Conservation (phyloP, 2,888 invertebrate genomes). For the Phalera bucephala region DNA sequence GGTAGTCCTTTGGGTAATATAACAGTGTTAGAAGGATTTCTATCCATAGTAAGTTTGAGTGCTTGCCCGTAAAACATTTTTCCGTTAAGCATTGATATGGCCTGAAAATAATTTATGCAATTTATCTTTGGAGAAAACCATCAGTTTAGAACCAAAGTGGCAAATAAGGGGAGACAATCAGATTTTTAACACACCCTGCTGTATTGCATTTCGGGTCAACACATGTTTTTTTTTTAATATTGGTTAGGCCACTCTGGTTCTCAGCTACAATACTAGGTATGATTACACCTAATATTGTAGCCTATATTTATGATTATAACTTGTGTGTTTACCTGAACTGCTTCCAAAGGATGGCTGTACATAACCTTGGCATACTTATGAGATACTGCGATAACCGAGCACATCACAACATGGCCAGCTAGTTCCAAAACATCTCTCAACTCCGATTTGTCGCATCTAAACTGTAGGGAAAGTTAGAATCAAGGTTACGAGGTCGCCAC, state of each 20-base stretch:
- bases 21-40: constrained; percentile 21
- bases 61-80: constrained; percentile 48
- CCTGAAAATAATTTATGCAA: constrained; percentile 56
- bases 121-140: too few species aligned
- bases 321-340: constrained; percentile 64
- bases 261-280: too few species aligned
- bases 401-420: constrained; percentile 59
- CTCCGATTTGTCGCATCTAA: constrained; percentile 58
- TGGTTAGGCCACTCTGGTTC: too few species aligned
- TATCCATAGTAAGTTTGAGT: constrained; percentile 48
- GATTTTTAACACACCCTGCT: too few species aligned
- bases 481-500: too few species aligned
- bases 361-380: constrained; percentile 53
- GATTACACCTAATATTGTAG: too few species aligned
- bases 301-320: too few species aligned
- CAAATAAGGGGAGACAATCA: too few species aligned
- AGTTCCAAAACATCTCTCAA: constrained; percentile 57
- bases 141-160: too few species aligned
- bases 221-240: too few species aligned
- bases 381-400: constrained; percentile 28
- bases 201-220: too few species aligned
- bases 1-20: constrained; percentile 58
- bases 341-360: constrained; percentile 69
- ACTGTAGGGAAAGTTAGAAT: constrained; percentile 36
- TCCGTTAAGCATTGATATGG: constrained; percentile 63